Conservation (phyloP, 2,797 vertebrate species). For the Aselliscus stoliczkanus region DNA sequence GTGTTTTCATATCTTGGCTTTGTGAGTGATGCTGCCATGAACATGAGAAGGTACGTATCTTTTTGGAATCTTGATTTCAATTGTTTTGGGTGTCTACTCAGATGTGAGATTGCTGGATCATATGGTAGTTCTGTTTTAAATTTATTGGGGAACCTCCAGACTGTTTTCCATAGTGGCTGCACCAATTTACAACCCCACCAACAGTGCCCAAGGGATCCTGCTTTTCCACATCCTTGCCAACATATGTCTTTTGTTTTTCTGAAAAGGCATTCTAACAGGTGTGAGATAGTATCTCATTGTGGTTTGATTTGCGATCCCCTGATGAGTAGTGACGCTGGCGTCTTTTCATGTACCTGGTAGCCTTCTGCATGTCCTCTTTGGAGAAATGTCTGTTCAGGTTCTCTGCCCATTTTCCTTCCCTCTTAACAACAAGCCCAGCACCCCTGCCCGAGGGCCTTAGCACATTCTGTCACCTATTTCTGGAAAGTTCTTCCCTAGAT, state of each 20-base stretch:
- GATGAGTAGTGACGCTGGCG: background rate
- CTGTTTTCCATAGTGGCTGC: background rate
- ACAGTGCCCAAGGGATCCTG: accelerated
- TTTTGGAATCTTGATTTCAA: background rate
- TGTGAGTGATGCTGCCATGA: background rate
- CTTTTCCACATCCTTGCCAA: background rate
- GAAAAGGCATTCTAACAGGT: background rate
- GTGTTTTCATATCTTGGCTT: background rate
- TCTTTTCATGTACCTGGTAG: accelerated
- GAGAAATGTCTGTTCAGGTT: background rate
- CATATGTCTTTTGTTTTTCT: too few species aligned
- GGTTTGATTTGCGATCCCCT: background rate
- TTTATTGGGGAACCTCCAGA: background rate
- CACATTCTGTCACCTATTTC: accelerated
- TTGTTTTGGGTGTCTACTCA: background rate
- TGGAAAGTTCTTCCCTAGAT: background rate
- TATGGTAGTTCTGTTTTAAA: accelerated
- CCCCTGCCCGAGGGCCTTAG: background rate
- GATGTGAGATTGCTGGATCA: background rate
- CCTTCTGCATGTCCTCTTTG: background rate
- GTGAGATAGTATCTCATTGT: accelerated
- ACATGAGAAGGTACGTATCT: background rate
- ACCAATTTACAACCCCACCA: background rate
- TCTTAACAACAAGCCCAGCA: background rate
- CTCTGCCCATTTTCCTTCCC: background rate